These are phyloP conservation scores for Oscarella lobularis DNA, from an alignment of 37 sponge, comb jelly and placozoan genomes.

Conservation along the genomic window DNA sequence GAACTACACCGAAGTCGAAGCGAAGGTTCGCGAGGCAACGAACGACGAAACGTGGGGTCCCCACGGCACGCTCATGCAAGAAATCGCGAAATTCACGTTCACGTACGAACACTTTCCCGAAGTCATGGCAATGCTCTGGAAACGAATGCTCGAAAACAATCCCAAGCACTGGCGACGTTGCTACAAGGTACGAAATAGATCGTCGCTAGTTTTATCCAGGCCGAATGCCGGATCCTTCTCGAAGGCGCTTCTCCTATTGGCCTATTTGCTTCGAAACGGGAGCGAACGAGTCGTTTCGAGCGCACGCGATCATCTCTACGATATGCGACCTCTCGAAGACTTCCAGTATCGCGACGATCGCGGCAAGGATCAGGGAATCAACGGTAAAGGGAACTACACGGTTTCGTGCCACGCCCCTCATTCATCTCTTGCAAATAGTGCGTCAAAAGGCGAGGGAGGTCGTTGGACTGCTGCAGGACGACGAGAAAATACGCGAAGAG, in stretches of 20 bases:
- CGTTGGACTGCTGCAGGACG: constrained; percentile 73
- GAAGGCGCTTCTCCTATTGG: constrained; percentile 57
- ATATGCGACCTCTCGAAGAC: constrained; percentile 85
- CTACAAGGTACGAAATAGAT: constrained; percentile 63
- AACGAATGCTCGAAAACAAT: constrained; percentile 80
- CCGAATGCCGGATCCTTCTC: neutral
- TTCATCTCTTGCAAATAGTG: constrained; percentile 30
- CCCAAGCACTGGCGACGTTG: constrained; percentile 95
- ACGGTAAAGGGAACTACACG: constrained; percentile 37
- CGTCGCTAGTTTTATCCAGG: neutral
- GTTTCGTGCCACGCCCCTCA: neutral
- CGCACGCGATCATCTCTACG: constrained; percentile 93
- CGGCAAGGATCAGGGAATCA: constrained; percentile 97
- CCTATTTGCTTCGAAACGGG: constrained; percentile 86
- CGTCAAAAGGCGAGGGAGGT: constrained; percentile 93
- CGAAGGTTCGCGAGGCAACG: constrained; percentile 94
- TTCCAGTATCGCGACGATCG: constrained; percentile 74
- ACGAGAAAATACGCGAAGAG: constrained; percentile 72
- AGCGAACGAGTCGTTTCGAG: constrained; percentile 92
- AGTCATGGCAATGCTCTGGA: constrained; percentile 99
- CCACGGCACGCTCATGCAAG: constrained; percentile 76
- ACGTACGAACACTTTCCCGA: constrained; percentile 95
- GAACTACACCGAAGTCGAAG: constrained; percentile 97
- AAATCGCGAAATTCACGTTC: constrained; percentile 89
- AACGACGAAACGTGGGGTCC: constrained; percentile 99